Evolutionary conservation across 1,140 invertebrate genomes (phyloP), one percentile per base, ranked within the genome.

Genomic region (Centruroides vittatus): DNA sequence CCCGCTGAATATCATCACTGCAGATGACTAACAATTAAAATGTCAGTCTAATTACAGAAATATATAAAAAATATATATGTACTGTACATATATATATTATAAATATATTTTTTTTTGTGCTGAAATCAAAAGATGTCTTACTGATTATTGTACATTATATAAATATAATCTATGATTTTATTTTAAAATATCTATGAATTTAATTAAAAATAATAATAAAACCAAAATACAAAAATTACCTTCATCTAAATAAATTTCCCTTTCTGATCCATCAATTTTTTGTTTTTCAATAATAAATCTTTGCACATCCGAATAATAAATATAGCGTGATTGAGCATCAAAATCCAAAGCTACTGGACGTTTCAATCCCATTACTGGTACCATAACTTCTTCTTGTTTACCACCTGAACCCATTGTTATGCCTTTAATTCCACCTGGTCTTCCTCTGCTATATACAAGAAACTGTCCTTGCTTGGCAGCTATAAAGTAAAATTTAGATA

Each of bases 251-350:
- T 75, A 71, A 9, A 70, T 67, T 65, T 78, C 73, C 55, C 69
- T 68, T 23, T 67, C 67, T 5, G 64, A 66, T 11, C 72, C 72
- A 63, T 75, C 71, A 12, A 79, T 59, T 60, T 73, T 76, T 53
- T 76, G 74, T 58, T 74, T 64, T 61, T 75, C 74, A 60, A 79
- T 79, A 12, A 70, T 72, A 69, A 77, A 79, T 57, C 75, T 73
- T 67, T 80, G 78, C 58, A 76, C 74, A 71, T 86, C 82, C 36
- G 80, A 80, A 71, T 82, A 89, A 73, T 87, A 86, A 47, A 91
- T 81, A 54, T 77, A 78, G 61, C 79, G 76, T 35, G 75, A 76
- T n/a, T 69, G 72, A 1, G 80, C 74, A 74, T 89, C 83, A 67
- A 80, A 85, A 74, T 87, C 86, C 51, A 88, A 72, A 35, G 81